Base-by-base conservation (phyloP, 1,140 invertebrate species). In the Psix sp. region DNA sequence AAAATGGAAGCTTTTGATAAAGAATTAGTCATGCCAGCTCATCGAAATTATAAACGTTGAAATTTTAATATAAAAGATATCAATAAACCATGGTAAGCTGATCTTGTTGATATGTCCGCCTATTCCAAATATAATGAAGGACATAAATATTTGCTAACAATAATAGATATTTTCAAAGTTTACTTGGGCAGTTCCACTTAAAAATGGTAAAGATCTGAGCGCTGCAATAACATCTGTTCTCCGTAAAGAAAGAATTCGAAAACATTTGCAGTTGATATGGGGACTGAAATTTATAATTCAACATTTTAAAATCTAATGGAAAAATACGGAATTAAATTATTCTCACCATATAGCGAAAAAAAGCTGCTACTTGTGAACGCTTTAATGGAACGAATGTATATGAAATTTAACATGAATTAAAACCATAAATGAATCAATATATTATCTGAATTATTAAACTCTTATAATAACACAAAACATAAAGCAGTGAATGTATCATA, bases 21-120 rank as follows among this genome's bases (percentile, higher is more conserved):
- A 24, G 52, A 56, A 43, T 35, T 43, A 14, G 39, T 43, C 24
- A 33, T 20, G 13, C 52, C 52, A 10, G 52, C 52, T 7, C 46
- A 84, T 62, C 78, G 73, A 59, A 82, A 81, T 68, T 87, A 76
- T 78, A 59, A 13, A 18, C 62, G 86, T 11, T 57, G 85, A 31
- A 36, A 46, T 20, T 80, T 82, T 38, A 74, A 82, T 29, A 65
- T 80, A 14, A 78, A 78, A 48, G 78, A 78, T 45, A 67, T 85
- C 5, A 71, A 84, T 81, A 83, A 87, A 54, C 65, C 81, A 5
- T 86, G 78, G 79, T 84, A 87, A 78, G 80, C 79, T 10, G 84
- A 85, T 79, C 75, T 86, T 20, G 80, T 82, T 11, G 81, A 86
- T 66, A 71, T 77, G 51, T 18, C 39, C 11, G 40, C 57, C 14